These are phyloP conservation scores for Cryptomyrus ogoouensis DNA, from an alignment of 2,113 vertebrate species.

Conservation along the genomic window DNA sequence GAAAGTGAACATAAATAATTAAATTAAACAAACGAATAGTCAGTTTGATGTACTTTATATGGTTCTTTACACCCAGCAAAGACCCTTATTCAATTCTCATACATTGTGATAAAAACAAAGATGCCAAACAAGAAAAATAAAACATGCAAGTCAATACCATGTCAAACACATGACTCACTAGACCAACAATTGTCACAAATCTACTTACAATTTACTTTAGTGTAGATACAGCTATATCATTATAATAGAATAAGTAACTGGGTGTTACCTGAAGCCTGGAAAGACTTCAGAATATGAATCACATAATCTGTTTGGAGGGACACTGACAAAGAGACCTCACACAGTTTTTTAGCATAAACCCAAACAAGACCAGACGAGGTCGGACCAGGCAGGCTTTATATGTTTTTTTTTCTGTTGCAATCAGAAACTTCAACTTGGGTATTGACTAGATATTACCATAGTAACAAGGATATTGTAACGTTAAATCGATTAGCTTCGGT, in stretches of 20 bases:
- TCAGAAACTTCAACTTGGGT: not conserved
- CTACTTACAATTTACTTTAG: not conserved
- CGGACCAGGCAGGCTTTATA: not conserved
- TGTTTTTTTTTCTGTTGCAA: not conserved
- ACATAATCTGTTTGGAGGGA: not conserved
- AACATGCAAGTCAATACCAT: not conserved
- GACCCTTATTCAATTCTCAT: constrained; percentile 14
- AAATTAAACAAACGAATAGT: constrained; percentile 40
- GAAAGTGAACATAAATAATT: constrained; percentile 24
- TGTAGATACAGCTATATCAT: not conserved
- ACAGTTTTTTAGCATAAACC: not conserved
- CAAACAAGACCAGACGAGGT: not conserved
- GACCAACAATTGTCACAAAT: not conserved
- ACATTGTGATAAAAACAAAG: not conserved
- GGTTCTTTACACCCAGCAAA: constrained; percentile 56
- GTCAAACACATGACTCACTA: not conserved
- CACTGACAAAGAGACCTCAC: not conserved
- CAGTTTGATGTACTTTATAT: constrained; percentile 46
- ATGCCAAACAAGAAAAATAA: not conserved
- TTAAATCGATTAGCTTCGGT: not conserved
- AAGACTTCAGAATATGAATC: not conserved
- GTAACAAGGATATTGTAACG: not conserved
- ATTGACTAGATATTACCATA: not conserved
- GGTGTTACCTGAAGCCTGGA: not conserved
- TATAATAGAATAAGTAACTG: not conserved